Evolutionary conservation across 23 tunicate genomes (phyloP), one percentile per base, ranked within the genome.

Genomic region (Clavelina lepadiformis): DNA sequence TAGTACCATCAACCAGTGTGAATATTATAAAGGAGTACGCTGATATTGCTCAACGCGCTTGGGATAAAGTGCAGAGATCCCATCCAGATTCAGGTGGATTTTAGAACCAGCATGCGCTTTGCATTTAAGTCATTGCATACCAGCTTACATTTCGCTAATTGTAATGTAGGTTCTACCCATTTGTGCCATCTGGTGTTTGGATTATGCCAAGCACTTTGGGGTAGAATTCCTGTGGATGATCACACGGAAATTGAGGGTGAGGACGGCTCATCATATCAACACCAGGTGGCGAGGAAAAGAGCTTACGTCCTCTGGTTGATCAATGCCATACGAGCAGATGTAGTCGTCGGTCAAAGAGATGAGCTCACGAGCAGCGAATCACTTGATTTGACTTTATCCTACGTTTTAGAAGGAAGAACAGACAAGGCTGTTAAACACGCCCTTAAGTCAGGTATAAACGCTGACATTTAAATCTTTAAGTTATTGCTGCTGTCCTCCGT

Each of bases 141-240:
- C n/a, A n/a, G n/a, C n/a, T n/a, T n/a, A n/a, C n/a, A n/a, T n/a
- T n/a, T n/a, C n/a, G n/a, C n/a, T n/a, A n/a, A 6, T 58, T 30
- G 57, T 46, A 64, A 69, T 45, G 19, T 37, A 80, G 89, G 72
- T 56, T 76, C 61, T 33, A 38, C 85, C 0, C 76, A 26, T 3
- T 37, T 66, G 25, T 29, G 79, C 18, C 72, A 80, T 50, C 3
- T 74, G 36, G 78, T 80, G 33, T 84, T 88, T 66, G 57, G 83
- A 5, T 51, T 88, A 1, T 80, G 87, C 61, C 51, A 55, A 26
- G 80, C 88, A 3, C 61, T 88, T 18, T 88, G 96, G 96, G 96
- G 96, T 5, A 28, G 28, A 32, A 18, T 31, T 28, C 35, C 35
- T 11, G 34, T 63, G 1, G 46, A 57, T 28, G 81, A 72, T 50